phyloP scores from a whole-genome alignment of 2,113 vertebrate species.

The Thryonomys swinderianus region DNA sequence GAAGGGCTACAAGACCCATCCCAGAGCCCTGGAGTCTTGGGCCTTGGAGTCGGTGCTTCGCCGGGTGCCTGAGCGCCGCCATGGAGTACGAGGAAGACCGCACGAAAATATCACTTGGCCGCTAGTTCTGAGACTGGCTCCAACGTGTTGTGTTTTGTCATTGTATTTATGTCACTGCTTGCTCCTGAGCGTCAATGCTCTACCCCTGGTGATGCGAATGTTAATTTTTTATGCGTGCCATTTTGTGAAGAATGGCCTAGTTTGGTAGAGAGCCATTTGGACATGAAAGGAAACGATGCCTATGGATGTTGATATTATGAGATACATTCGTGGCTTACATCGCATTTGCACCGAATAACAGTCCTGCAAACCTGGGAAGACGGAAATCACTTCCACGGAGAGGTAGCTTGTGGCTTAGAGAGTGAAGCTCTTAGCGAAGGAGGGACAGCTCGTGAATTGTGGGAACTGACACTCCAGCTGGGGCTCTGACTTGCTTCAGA shows the following conservation, averaged over 20 bases:
- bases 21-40: accelerated
- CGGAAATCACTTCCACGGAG: background rate
- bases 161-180: background rate
- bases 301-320: background rate
- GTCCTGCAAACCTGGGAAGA: background rate
- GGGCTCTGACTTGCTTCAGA: background rate
- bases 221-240: background rate
- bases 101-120: background rate
- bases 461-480: background rate
- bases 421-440: background rate
- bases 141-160: background rate
- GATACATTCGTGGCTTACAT: background rate
- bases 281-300: background rate
- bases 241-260: background rate
- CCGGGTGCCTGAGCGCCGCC: background rate
- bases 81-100: background rate
- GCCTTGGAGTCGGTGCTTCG: background rate
- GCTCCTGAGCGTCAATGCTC: background rate
- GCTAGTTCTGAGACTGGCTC: background rate
- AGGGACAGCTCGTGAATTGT: accelerated
- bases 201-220: background rate
- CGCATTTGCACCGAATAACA: background rate
- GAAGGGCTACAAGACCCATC: background rate
- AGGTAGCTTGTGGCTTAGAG: background rate
- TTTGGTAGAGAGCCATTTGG: background rate